Percentiles rank a stretch among this genome's conserved stretches.
These are phyloP conservation scores for Pangasianodon gigas DNA, from an alignment of 2,113 vertebrate species.

Conservation along the genomic window DNA sequence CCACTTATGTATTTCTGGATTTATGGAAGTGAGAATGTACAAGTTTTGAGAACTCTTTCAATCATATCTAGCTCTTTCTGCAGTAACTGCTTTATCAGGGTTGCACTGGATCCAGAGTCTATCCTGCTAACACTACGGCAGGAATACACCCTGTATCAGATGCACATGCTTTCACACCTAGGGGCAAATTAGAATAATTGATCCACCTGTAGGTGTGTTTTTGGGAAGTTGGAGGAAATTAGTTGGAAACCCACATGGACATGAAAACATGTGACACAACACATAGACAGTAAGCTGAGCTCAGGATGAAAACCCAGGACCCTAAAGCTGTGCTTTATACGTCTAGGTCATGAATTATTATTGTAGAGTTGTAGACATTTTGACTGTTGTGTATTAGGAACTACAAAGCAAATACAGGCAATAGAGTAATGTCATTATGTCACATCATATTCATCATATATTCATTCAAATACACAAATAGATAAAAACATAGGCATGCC, in stretches of 20 bases:
- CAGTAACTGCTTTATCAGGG: not conserved
- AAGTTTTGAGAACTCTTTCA: not conserved
- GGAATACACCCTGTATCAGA: not conserved
- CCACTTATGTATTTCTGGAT: not conserved
- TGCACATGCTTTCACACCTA: not conserved
- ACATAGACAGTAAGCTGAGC: not conserved
- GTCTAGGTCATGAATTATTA: not conserved
- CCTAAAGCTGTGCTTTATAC: not conserved
- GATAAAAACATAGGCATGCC: not conserved
- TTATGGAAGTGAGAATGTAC: not conserved
- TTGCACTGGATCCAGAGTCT: not conserved
- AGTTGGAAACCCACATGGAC: not conserved
- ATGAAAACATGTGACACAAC: not conserved
- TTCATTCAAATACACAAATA: not conserved
- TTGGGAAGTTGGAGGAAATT: not conserved
- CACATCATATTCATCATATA: not conserved
- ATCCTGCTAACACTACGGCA: not conserved
- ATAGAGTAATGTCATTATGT: not conserved
- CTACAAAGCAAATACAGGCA: not conserved
- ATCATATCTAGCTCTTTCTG: not conserved
- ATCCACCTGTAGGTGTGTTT: not conserved
- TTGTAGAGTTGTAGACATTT: not conserved
- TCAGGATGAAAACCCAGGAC: not conserved
- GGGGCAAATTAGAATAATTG: not conserved
- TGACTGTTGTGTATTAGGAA: not conserved